A percentile compares a stretch with the other conserved stretches of the same genome.
These are phyloP conservation scores for Malurus alboscapulatus DNA, from an alignment of 2,113 vertebrate species.

Conservation along the genomic window DNA sequence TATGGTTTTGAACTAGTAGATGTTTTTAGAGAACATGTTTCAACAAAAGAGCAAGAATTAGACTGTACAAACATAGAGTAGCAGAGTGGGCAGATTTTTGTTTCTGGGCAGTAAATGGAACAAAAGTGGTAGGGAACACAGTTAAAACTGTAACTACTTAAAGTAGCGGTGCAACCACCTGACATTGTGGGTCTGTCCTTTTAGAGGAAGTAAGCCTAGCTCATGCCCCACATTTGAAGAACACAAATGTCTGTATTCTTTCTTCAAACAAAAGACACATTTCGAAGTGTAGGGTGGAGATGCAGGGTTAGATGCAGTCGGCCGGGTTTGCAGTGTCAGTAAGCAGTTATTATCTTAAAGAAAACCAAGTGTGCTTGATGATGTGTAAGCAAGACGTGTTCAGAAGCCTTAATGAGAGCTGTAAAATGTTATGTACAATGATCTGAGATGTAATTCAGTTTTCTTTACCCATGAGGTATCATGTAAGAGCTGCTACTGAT, in stretches of 20 bases:
- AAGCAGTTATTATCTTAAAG: neutral
- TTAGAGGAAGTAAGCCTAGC: neutral
- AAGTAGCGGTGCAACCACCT: neutral
- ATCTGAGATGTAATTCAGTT: neutral
- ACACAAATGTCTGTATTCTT: neutral
- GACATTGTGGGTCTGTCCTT: neutral
- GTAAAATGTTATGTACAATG: neutral
- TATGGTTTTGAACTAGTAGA: neutral
- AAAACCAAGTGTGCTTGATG: neutral
- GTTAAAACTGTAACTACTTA: neutral
- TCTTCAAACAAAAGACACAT: fast-evolving
- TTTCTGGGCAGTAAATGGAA: neutral
- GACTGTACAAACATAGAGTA: neutral
- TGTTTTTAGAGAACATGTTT: neutral
- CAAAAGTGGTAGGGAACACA: neutral
- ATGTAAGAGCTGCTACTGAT: neutral
- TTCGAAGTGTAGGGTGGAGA: neutral
- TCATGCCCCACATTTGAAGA: neutral
- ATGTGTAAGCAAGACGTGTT: neutral
- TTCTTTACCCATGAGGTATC: neutral
- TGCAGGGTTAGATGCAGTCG: neutral
- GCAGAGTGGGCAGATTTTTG: neutral
- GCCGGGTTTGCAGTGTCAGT: neutral
- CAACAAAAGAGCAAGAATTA: neutral
- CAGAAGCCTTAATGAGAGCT: neutral